A percentile compares a stretch with the other conserved stretches of the same genome.
These are phyloP conservation scores for Phocides pigmalion DNA, from an alignment of 1,140 invertebrate genomes.

Conservation along the genomic window DNA sequence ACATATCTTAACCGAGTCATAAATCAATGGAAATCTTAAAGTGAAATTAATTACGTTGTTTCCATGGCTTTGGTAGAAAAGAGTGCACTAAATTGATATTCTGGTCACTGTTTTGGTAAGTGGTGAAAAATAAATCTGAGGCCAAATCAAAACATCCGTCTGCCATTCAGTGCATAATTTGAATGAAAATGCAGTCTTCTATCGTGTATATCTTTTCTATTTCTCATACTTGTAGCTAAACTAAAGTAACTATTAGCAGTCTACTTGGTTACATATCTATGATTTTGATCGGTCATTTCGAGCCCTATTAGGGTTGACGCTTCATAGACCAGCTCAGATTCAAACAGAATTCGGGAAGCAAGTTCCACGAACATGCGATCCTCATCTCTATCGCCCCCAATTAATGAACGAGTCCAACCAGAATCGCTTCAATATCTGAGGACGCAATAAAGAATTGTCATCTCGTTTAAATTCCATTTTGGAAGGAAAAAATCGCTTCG, in stretches of 20 bases:
- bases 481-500: conserved; percentile 50
- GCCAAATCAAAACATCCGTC: too few species aligned
- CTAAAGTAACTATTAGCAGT: not conserved
- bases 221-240: too few species aligned
- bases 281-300: conserved; percentile 40
- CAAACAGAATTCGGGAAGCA: conserved; percentile 45
- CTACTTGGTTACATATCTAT: not conserved
- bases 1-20: too few species aligned
- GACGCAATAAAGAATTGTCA: conserved; percentile 71
- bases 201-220: too few species aligned
- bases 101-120: too few species aligned
- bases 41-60: too few species aligned
- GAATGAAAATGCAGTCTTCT: too few species aligned
- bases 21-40: too few species aligned
- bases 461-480: conserved; percentile 78
- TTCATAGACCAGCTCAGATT: conserved; percentile 37
- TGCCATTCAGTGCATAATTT: too few species aligned
- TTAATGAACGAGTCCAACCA: conserved; percentile 55
- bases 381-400: conserved; percentile 58
- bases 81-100: too few species aligned
- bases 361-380: conserved; percentile 54
- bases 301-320: conserved; percentile 56
- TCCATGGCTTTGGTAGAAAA: too few species aligned
- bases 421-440: conserved; percentile 50
- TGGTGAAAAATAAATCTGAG: too few species aligned